These are phyloP conservation scores for Drosophila ezoana DNA, from an alignment of 2,888 invertebrate genomes.

Conservation along the genomic window DNA sequence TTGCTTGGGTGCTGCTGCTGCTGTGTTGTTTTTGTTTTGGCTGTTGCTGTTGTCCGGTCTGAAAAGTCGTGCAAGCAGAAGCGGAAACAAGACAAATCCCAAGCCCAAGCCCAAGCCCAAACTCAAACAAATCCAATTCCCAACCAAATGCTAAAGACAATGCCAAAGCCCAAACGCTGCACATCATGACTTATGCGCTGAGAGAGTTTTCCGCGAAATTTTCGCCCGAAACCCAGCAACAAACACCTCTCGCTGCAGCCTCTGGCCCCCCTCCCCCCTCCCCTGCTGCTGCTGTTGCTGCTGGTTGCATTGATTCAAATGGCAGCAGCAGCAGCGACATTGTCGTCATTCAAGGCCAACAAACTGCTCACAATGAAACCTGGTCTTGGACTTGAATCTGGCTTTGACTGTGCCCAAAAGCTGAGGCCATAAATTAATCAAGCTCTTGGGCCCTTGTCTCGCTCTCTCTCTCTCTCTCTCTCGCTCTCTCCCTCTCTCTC, in stretches of 20 bases:
- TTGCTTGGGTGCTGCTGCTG: slow-evolving; percentile 2
- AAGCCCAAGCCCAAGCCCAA: background rate
- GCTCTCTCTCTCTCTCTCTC: slow-evolving; percentile 3
- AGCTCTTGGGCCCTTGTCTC: slow-evolving; percentile 26
- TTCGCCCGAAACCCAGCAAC: slow-evolving; percentile 46
- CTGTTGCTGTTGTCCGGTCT: slow-evolving; percentile 41
- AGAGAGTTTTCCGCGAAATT: slow-evolving; percentile 73
- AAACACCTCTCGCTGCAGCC: slow-evolving; percentile 48
- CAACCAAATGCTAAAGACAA: slow-evolving; percentile 44
- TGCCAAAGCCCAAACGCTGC: slow-evolving; percentile 28
- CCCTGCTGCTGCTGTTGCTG: slow-evolving; percentile 5
- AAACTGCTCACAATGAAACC: slow-evolving; percentile 56
- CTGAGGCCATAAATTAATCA: slow-evolving; percentile 73
- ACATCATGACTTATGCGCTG: slow-evolving; percentile 62
- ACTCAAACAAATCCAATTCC: slow-evolving; percentile 34
- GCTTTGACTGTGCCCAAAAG: slow-evolving; percentile 27
- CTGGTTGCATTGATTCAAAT: slow-evolving; percentile 51
- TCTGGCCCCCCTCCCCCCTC: background rate
- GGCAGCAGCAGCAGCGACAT: slow-evolving; percentile 45
- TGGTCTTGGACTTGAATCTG: slow-evolving; percentile 36
- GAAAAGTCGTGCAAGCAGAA: slow-evolving; percentile 54
- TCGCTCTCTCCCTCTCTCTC: slow-evolving; percentile 6
- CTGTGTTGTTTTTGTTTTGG: background rate
- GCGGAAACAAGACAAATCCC: slow-evolving; percentile 53
- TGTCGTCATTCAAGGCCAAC: slow-evolving; percentile 73